Conservation (phyloP, 2,888 invertebrate species). For the Heliconius erato region DNA sequence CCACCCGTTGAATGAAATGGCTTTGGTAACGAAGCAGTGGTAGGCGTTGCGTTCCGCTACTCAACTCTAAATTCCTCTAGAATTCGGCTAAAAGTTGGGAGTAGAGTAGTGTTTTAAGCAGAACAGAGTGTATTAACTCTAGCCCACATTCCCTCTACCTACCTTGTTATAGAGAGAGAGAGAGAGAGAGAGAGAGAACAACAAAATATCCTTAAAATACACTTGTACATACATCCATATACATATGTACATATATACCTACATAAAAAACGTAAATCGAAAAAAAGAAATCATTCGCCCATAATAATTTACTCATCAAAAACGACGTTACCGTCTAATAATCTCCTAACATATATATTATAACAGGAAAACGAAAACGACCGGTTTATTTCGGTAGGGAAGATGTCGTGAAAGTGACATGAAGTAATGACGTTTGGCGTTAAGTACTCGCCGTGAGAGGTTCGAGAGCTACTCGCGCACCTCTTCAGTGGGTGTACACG, state of each 20-base stretch:
- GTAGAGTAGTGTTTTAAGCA: no score
- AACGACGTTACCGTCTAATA: slow-evolving; percentile 25
- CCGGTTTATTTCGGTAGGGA: slow-evolving; percentile 49
- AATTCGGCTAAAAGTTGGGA: no score
- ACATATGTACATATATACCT: neutral
- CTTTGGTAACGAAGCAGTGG: no score
- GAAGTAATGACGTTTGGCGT: slow-evolving; percentile 57
- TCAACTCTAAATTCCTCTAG: no score
- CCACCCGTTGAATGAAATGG: no score
- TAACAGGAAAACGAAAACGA: slow-evolving; percentile 37
- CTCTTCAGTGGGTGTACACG: slow-evolving; percentile 51
- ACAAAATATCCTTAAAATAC: neutral
- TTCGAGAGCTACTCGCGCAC: slow-evolving; percentile 55
- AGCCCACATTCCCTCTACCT: neutral
- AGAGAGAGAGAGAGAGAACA: no score
- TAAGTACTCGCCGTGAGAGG: slow-evolving; percentile 52
- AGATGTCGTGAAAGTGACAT: slow-evolving; percentile 56
- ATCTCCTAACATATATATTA: slow-evolving; percentile 24
- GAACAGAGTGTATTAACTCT: no score
- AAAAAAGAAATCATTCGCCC: neutral
- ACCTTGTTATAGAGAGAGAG: no score
- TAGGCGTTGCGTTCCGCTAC: no score
- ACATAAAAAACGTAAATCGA: no score
- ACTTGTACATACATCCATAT: neutral
- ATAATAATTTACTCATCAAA: slow-evolving; percentile 23